These are phyloP conservation scores for Anguilla japonica DNA, from an alignment of 2,113 vertebrate genomes.

Conservation along the genomic window DNA sequence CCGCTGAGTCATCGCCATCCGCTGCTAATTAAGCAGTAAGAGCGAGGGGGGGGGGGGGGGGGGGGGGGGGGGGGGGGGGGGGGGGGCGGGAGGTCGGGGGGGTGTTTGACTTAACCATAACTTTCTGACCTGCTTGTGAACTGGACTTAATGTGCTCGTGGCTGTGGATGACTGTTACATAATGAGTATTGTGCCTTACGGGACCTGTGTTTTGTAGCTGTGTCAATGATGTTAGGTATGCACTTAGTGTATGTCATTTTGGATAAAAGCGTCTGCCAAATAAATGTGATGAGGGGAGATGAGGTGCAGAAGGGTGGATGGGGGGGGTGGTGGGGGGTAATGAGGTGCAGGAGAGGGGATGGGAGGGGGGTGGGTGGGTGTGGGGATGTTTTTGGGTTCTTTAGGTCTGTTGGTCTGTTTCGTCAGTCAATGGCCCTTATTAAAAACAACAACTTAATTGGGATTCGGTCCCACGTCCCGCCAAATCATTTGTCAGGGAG, in stretches of 20 bases:
- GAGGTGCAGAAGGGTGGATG: background rate
- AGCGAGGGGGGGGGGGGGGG: background rate
- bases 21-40: constrained; percentile 31
- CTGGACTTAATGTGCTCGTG: too few species aligned
- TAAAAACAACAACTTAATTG: background rate
- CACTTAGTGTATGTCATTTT: too few species aligned
- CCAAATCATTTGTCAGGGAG: background rate
- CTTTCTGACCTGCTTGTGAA: too few species aligned
- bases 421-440: background rate
- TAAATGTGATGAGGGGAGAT: background rate
- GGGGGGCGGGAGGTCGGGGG: too few species aligned
- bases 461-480: background rate
- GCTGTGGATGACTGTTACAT: too few species aligned
- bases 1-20: constrained; percentile 11
- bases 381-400: background rate
- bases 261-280: too few species aligned
- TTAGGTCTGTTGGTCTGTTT: background rate
- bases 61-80: background rate
- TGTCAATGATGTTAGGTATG: too few species aligned
- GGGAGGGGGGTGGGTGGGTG: too few species aligned
- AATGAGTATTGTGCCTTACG: too few species aligned
- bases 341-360: background rate
- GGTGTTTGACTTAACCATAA: too few species aligned
- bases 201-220: too few species aligned
- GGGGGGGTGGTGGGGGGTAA: background rate